Conservation (phyloP, 2,888 invertebrate genomes). For the Plebejus argus region DNA sequence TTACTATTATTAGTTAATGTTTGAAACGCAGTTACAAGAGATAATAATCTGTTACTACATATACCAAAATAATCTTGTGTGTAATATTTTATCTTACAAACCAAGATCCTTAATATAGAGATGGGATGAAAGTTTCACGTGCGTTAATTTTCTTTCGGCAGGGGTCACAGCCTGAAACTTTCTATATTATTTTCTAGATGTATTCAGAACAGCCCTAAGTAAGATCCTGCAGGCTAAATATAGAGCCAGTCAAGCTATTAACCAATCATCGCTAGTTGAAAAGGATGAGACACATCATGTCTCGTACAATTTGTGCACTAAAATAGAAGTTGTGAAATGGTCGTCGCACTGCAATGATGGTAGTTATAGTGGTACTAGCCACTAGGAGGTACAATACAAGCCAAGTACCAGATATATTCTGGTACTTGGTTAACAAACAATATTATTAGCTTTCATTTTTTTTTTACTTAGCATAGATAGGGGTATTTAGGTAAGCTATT, state of each 20-base stretch:
- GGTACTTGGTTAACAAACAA: too few relatives aligned
- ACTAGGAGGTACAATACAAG: too few relatives aligned
- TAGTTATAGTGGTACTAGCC: too few relatives aligned
- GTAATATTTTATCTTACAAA: background rate
- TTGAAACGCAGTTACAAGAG: background rate
- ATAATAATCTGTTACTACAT: background rate
- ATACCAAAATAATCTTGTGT: too few relatives aligned
- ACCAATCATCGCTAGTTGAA: constrained; percentile 1
- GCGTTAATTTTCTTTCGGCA: too few relatives aligned
- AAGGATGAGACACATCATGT: background rate
- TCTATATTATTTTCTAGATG: background rate
- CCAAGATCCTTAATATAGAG: too few relatives aligned
- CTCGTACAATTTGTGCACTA: background rate
- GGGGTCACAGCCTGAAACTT: too few relatives aligned
- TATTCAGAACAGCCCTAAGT: background rate
- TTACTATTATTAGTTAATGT: background rate
- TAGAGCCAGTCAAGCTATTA: background rate
- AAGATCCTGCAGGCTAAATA: constrained; percentile 9
- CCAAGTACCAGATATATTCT: too few relatives aligned
- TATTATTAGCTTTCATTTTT: too few relatives aligned
- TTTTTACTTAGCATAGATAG: too few relatives aligned
- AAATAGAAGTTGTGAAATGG: background rate
- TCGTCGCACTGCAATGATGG: background rate
- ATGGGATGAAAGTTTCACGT: too few relatives aligned
- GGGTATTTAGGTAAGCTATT: too few relatives aligned